Evolutionary conservation across 2,888 invertebrate genomes (phyloP).

Genomic region (Drosophila neutralis): DNA sequence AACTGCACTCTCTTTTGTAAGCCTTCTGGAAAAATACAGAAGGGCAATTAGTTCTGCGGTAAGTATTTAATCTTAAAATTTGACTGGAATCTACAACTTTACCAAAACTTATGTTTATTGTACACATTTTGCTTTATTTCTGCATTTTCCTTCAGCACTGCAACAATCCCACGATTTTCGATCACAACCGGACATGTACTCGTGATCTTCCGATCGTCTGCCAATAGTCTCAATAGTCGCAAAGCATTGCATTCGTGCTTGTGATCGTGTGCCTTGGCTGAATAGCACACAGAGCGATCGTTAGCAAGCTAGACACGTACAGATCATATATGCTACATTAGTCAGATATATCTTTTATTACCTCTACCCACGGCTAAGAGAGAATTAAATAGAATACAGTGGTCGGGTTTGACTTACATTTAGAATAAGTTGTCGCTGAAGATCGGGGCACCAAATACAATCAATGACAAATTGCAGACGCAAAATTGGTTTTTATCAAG

Average conservation of each 20-base stretch:
- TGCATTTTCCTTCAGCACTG: neutral
- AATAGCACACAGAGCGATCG: neutral
- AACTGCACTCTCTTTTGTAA: constrained; percentile 16
- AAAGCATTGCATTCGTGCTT: no score
- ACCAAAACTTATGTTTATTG: neutral
- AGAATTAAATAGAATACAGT: neutral
- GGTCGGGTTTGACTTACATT: neutral
- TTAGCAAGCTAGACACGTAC: neutral
- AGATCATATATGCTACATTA: neutral
- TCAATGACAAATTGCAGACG: neutral
- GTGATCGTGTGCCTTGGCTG: neutral
- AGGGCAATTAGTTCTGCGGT: constrained; percentile 41
- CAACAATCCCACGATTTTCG: neutral
- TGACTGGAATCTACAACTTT: neutral
- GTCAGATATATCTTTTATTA: neutral
- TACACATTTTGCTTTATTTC: neutral
- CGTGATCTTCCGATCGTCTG: neutral
- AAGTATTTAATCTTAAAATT: neutral
- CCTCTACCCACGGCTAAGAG: neutral
- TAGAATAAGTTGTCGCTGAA: neutral
- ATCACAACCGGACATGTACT: neutral
- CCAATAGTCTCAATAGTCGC: neutral
- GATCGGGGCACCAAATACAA: no score
- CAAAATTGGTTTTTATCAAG: neutral
- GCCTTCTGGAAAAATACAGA: constrained; percentile 50